These are phyloP conservation scores for Limnodromus scolopaceus DNA, from an alignment of 2,797 vertebrate species.

Conservation along the genomic window DNA sequence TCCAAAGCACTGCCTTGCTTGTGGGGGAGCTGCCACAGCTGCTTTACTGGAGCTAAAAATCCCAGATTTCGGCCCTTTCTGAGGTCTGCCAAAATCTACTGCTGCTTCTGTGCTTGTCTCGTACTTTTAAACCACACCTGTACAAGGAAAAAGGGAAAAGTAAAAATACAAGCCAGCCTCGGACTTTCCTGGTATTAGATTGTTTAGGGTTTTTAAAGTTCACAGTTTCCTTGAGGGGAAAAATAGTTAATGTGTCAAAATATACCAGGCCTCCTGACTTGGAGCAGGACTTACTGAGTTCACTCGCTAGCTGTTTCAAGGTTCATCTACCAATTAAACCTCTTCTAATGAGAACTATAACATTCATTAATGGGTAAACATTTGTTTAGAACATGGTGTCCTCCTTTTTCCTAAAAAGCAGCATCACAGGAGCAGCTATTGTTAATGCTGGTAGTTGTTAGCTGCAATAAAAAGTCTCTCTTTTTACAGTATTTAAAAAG, in stretches of 20 bases:
- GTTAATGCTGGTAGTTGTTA: neutral
- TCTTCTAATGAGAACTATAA: neutral
- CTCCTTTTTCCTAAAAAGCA: neutral
- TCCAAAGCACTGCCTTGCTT: neutral
- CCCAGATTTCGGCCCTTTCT: neutral
- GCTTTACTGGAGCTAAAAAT: neutral
- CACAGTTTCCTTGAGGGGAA: slow-evolving; percentile 16
- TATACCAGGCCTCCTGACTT: neutral
- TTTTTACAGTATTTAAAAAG: slow-evolving; percentile 42
- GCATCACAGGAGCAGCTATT: neutral
- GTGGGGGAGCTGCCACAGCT: neutral
- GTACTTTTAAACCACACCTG: accelerated
- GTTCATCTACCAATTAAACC: neutral
- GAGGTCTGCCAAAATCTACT: neutral
- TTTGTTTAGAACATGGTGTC: neutral
- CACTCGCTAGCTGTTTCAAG: neutral
- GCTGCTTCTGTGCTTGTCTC: neutral
- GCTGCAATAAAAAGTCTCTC: neutral
- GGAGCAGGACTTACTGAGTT: neutral
- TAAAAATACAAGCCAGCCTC: neutral
- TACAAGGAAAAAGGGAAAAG: neutral
- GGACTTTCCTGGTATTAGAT: neutral
- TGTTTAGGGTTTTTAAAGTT: slow-evolving; percentile 10
- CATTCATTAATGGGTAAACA: neutral
- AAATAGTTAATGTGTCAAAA: neutral